Evolutionary conservation across 2,888 invertebrate genomes (phyloP).

Genomic region (Cacoxenus indagator): DNA sequence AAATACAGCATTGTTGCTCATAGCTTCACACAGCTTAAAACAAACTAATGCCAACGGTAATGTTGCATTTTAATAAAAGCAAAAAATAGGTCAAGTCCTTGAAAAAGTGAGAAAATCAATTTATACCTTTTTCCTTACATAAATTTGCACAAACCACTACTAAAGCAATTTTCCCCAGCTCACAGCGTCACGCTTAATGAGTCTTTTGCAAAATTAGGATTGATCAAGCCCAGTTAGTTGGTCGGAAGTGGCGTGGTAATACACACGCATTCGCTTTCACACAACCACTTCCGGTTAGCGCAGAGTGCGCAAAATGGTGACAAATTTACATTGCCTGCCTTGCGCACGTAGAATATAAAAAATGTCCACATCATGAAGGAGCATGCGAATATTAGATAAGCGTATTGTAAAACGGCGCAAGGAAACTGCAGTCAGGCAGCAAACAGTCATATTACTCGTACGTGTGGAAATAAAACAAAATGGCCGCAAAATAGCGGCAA

Average conservation of each 20-base stretch:
- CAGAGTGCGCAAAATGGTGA: slow-evolving; percentile 44
- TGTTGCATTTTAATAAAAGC: neutral
- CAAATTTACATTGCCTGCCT: slow-evolving; percentile 46
- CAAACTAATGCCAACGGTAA: neutral
- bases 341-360: neutral
- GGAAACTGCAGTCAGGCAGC: slow-evolving; percentile 7
- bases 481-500: too few species aligned
- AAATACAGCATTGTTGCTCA: neutral
- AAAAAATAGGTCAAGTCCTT: slow-evolving; percentile 10
- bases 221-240: slow-evolving; percentile 49
- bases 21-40: neutral
- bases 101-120: slow-evolving; percentile 16
- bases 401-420: slow-evolving; percentile 12
- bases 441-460: neutral
- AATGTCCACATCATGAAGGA: neutral
- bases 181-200: slow-evolving; percentile 48
- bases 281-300: slow-evolving; percentile 29
- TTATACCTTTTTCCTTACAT: neutral
- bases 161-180: slow-evolving; percentile 10
- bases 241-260: neutral
- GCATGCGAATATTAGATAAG: slow-evolving; percentile 53
- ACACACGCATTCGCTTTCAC: neutral
- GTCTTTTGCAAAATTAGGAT: slow-evolving; percentile 55
- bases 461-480: too few species aligned
- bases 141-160: neutral